A percentile compares a stretch with the other conserved stretches of the same genome.
phyloP scores from a whole-genome alignment of 2,888 invertebrate species.

The Torymus aiolomorphi region DNA sequence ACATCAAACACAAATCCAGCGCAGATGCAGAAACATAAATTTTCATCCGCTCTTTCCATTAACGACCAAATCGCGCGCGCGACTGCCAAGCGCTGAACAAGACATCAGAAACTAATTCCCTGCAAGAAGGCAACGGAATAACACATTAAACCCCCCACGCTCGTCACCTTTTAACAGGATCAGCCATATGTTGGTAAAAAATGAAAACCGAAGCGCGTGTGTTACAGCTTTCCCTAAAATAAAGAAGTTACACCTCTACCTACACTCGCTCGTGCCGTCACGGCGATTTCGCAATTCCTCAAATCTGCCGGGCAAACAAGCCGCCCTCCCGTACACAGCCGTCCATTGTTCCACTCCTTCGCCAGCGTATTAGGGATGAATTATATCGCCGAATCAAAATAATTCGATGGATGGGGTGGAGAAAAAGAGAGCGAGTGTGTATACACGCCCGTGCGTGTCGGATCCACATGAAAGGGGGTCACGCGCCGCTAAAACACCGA shows the following conservation, averaged over 20 bases:
- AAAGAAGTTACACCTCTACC: no score
- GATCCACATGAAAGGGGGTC: conserved; percentile 64
- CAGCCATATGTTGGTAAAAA: conserved; percentile 32
- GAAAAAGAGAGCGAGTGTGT: conserved; percentile 64
- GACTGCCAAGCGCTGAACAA: conserved; percentile 4
- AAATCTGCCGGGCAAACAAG: conserved; percentile 52
- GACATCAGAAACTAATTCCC: conserved; percentile 27
- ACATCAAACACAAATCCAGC: no score
- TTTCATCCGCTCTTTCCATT: neutral
- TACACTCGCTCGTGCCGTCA: conserved; percentile 54
- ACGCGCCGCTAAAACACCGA: conserved; percentile 63
- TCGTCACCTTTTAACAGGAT: conserved; percentile 48
- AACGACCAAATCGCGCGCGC: neutral
- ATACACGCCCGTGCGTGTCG: conserved; percentile 59
- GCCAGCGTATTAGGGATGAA: conserved; percentile 70
- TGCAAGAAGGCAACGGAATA: conserved; percentile 1
- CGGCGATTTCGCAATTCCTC: conserved; percentile 50
- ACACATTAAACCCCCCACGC: conserved; percentile 17
- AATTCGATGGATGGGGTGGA: conserved; percentile 72
- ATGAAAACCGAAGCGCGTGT: conserved; percentile 1
- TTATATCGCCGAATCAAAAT: conserved; percentile 74
- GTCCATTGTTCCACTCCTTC: no score
- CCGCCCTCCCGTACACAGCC: conserved; percentile 1
- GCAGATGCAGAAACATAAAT: conserved; percentile 5
- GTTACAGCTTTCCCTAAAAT: no score